Base-by-base conservation (phyloP, 1,140 invertebrate genomes). In the Drosophila trapezifrons region DNA sequence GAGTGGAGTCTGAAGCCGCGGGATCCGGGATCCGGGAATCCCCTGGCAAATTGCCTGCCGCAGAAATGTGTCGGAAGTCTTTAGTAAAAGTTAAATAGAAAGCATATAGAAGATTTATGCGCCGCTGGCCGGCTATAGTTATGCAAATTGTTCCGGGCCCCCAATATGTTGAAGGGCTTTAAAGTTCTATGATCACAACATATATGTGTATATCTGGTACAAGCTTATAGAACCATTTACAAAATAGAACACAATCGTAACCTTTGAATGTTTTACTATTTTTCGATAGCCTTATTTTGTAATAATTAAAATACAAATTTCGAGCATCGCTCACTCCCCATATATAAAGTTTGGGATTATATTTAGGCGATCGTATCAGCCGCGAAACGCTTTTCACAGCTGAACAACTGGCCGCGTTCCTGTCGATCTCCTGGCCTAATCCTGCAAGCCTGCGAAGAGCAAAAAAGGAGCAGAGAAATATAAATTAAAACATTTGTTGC, bases 71-170 rank as follows among this genome's bases (percentile, higher is more conserved):
- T 87, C 83, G 83, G 83, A 87, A 87, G 83, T 87, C 76, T 87
- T 87, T 87, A 87, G 83, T 87, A 87, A 87, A 87, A 87, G 83
- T 80, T 87, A 87, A 87, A 87, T 89, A 89, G 84, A 87, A 87
- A 83, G 84, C 83, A 87, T 87, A 87, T 89, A 66, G 57, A 76
- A 87, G 83, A 87, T 87, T 87, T 87, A 87, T 87, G 76, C 70
- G 47, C 66, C 47, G 8, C 54, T 67, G 74, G 65, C 40, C 42
- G 67, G 58, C 64, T 83, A 70, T 87, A 87, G 81, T 87, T 87
- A 87, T 87, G 83, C 82, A 83, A 86, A 86, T 87, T 49, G 32
- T 60, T 15, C 8, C 17, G 32, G 10, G 9, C 46, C 18, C 35
- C 12, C 12, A n/a, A 29, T 12, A 29, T 20, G 32, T 25, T 37